Evolutionary conservation across 2,113 vertebrate genomes (phyloP), one percentile per base, ranked within the genome.

Genomic region (human): DNA sequence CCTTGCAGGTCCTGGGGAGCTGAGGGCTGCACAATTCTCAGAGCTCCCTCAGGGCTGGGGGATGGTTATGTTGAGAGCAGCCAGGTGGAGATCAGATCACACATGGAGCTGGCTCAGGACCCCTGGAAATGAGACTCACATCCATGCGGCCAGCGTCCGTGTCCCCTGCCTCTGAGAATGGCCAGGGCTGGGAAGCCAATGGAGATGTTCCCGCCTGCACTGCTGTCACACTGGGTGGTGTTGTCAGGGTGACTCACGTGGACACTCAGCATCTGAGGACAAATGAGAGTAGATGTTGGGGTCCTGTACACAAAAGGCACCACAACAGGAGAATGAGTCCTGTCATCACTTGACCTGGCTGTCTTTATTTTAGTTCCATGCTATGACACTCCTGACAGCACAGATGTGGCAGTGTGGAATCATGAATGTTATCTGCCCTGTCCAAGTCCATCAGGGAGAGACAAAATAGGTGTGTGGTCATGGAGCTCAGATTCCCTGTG

Each of bases 221-320:
- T 35, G n/a, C 59, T 50, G 17, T 40, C 50, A 14, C 82, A 25
- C 4, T 3, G 45, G 55, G n/a, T 17, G 23, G 32, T 30, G 2
- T 64, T 45, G 4, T 3, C 1, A 6, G 45, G 18, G 6, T 52
- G 48, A 48, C 30, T 7, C 0, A 1, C 5, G 40, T 40, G 50
- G 79, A 17, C 11, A 8, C 35, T 84, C 5, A 8, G 48, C 72
- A 45, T 20, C 0, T 13, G 55, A 75, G 30, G 66, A 52, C 25
- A 25, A 70, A 25, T 3, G 50, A 4, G 22, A 2, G n/a, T 10
- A 20, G 81, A 61, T 43, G 35, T 10, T 25, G n/a, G 4, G 23
- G n/a, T 43, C 45, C 76, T 48, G 23, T 35, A 52, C 30, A 27
- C 35, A 61, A 25, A 48, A 25, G 27, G 38, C 14, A 48, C 79